Base-by-base conservation (phyloP, 2,888 invertebrate species). In the Leptinotarsa haldemani region DNA sequence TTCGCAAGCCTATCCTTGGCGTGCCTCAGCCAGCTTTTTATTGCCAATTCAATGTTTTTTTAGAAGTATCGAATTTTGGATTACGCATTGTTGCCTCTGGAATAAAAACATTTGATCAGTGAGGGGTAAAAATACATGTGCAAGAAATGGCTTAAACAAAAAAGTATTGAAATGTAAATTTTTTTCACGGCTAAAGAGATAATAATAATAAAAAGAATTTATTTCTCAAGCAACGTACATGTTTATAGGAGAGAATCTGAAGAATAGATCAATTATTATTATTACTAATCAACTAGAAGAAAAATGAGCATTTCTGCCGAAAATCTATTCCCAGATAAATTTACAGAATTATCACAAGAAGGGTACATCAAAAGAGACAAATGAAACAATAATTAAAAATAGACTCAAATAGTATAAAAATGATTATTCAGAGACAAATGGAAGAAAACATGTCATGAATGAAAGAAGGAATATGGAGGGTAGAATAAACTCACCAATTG, bases 21-120 rank as follows among this genome's bases (percentile, higher is more conserved):
- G 22, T 25, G 58, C 16, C 58, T 58, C 16, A 58, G 25, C 25
- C 58, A 58, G 25, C 58, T 58, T 58, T 53, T 58, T 20, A 58
- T 58, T 12, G 58, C 58, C 12, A 58, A 13, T 58, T 58, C 58
- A 58, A 58, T 58, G 4, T 58, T 58, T 58, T 58, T 58, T 16
- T 58, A 16, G 58, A 25, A 22, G 25, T 58, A 16, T 16, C 58
- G 9, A 58, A 22, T 25, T 22, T 58, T 25, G 12, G 20, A 58
- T 58, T 58, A 12, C 22, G 3, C 58, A 58, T 22, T 58, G 22
- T 58, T 58, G 58, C 58, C 16, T 58, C 58, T 58, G 58, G 22
- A 58, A 58, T 58, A 22, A 58, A 15, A 58, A 48, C 16, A 48
- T 48, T 16, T 48, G 48, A 48, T 48, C 48, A 48, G 48, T 5